These are phyloP conservation scores for Aerospiza tachiro DNA, from an alignment of 2,797 vertebrate genomes.

Conservation along the genomic window DNA sequence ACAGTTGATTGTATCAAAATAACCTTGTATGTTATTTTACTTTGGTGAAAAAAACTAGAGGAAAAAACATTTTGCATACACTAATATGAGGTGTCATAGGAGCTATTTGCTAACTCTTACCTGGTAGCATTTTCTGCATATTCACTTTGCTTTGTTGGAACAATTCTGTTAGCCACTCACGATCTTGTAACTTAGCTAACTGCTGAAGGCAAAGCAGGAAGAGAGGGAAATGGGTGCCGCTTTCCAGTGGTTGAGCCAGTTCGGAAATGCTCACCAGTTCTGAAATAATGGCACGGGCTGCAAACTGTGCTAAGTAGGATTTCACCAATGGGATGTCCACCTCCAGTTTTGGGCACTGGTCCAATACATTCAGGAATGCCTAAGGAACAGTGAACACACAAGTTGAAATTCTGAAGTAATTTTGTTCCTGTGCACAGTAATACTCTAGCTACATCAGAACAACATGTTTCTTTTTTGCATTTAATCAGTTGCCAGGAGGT, in stretches of 20 bases:
- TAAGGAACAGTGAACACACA: conserved; percentile 28
- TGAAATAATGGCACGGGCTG: conserved; percentile 91
- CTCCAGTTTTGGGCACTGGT: conserved; percentile 97
- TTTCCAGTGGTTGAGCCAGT: conserved; percentile 95
- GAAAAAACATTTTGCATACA: neutral
- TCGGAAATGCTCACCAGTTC: conserved; percentile 95
- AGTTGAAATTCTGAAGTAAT: neutral
- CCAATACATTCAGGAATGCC: conserved; percentile 93
- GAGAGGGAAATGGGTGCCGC: conserved; percentile 96
- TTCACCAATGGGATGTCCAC: conserved; percentile 95
- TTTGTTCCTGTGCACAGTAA: neutral
- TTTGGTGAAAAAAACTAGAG: neutral
- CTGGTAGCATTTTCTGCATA: conserved; percentile 99
- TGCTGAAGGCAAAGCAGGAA: conserved; percentile 99
- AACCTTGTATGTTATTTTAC: accelerated
- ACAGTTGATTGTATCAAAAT: neutral
- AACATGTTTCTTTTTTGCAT: neutral
- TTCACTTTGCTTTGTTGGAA: conserved; percentile 98
- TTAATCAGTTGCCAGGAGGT: neutral
- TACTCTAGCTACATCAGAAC: accelerated
- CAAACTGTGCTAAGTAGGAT: conserved; percentile 97
- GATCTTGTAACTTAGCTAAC: conserved; percentile 92
- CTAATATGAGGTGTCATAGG: accelerated
- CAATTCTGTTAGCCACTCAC: conserved; percentile 95
- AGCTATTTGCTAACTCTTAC: conserved; percentile 69